These are phyloP conservation scores for Neosalanx taihuensis DNA, from an alignment of 2,797 vertebrate genomes.

Conservation along the genomic window DNA sequence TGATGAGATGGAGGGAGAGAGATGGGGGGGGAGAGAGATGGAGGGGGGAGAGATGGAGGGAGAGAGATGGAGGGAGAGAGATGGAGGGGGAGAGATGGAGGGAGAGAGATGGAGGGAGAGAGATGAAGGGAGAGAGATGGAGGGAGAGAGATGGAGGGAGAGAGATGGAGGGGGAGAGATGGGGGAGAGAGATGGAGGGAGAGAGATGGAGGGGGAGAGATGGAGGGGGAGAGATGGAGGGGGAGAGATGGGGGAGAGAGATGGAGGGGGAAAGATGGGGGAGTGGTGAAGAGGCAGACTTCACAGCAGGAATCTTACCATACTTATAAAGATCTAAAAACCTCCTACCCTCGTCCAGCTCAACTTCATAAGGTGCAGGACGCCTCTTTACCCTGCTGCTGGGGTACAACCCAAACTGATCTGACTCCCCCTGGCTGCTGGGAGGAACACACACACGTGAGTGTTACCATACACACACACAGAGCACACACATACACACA, in stretches of 20 bases:
- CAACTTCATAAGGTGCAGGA: slow-evolving; percentile 91
- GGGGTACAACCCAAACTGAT: slow-evolving; percentile 89
- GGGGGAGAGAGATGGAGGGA: neutral
- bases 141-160: neutral
- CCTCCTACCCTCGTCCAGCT: slow-evolving; percentile 86
- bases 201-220: neutral
- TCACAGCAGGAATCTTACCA: slow-evolving; percentile 71
- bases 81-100: neutral
- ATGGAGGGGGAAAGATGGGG: slow-evolving; percentile 1
- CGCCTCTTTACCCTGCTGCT: slow-evolving; percentile 91
- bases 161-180: neutral
- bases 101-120: neutral
- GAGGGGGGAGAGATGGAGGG: slow-evolving; percentile 1
- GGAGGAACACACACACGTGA: slow-evolving; percentile 28
- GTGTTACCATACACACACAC: neutral
- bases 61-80: neutral
- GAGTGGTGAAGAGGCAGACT: slow-evolving; percentile 15
- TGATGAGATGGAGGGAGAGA: neutral
- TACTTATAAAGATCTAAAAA: slow-evolving; percentile 77
- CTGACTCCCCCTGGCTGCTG: slow-evolving; percentile 86
- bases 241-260: neutral
- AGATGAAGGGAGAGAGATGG: neutral
- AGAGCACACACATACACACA: slow-evolving; percentile 5
- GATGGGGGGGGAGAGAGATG: neutral
- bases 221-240: neutral